Evolutionary conservation across 2,888 invertebrate species (phyloP).

Genomic region (Sarcophaga rosellei): DNA sequence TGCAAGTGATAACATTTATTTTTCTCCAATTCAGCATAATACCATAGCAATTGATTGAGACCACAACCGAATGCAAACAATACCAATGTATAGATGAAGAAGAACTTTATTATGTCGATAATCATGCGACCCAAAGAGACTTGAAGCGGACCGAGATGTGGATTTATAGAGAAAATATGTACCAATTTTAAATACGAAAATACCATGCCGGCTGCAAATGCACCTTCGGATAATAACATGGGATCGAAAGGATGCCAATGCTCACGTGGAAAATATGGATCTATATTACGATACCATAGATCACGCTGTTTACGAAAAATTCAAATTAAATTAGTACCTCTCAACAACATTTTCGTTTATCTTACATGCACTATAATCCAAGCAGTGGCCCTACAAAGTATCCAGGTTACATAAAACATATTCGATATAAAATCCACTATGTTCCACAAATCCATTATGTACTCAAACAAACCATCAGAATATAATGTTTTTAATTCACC

Average conservation of each 20-base stretch:
- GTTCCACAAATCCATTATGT: slow-evolving; percentile 98
- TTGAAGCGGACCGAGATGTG: slow-evolving; percentile 95
- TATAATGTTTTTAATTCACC: slow-evolving; percentile 96
- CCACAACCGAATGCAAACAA: slow-evolving; percentile 98
- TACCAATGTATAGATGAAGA: slow-evolving; percentile 95
- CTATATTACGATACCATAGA: slow-evolving; percentile 84
- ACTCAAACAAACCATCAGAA: slow-evolving; percentile 94
- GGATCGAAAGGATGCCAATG: slow-evolving; percentile 98
- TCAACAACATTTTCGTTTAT: not conserved
- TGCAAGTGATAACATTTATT: slow-evolving; percentile 91
- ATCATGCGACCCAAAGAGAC: slow-evolving; percentile 97
- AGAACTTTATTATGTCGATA: slow-evolving; percentile 97
- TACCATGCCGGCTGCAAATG: slow-evolving; percentile 98
- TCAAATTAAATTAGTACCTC: not conserved
- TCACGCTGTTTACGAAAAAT: slow-evolving; percentile 83
- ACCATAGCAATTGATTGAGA: slow-evolving; percentile 95
- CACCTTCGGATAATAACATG: slow-evolving; percentile 94
- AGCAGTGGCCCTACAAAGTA: slow-evolving; percentile 92
- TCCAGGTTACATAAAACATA: slow-evolving; percentile 96
- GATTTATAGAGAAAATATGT: slow-evolving; percentile 98
- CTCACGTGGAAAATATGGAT: slow-evolving; percentile 93
- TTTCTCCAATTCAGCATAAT: slow-evolving; percentile 94
- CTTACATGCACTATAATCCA: slow-evolving; percentile 93
- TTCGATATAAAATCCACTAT: slow-evolving; percentile 99
- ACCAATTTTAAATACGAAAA: slow-evolving; percentile 97